Conservation (phyloP, 2,797 vertebrate genomes). For the Cirrhinus mrigala region DNA sequence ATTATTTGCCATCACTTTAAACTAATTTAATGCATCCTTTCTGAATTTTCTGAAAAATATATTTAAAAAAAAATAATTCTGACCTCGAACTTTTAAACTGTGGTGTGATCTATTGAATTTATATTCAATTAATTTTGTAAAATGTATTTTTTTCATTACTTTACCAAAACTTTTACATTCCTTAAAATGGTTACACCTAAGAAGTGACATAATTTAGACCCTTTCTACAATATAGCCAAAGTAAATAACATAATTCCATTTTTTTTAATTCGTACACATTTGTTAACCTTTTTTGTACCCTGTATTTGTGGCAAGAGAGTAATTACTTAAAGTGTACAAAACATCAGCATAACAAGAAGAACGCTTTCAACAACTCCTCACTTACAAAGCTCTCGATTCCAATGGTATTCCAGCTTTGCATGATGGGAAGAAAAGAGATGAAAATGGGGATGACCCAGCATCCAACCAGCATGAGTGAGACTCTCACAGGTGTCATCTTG, state of each 20-base stretch:
- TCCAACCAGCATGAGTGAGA: constrained; percentile 81
- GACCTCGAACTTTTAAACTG: background rate
- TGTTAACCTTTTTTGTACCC: background rate
- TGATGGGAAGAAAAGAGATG: constrained; percentile 87
- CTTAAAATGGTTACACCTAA: background rate
- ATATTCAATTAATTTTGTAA: background rate
- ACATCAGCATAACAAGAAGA: constrained; percentile 7
- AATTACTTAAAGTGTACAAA: background rate
- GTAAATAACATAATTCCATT: background rate
- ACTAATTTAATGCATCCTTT: background rate
- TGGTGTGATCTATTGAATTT: background rate
- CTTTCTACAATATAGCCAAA: background rate
- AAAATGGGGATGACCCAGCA: constrained; percentile 85
- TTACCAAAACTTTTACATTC: background rate
- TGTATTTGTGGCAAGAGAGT: background rate
- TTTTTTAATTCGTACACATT: background rate
- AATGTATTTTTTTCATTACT: background rate
- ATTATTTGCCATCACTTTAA: background rate
- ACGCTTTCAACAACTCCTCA: constrained; percentile 37
- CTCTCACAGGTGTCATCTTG: constrained; percentile 84
- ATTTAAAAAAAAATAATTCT: too few relatives aligned
- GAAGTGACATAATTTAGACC: background rate
- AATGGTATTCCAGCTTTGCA: constrained; percentile 87
- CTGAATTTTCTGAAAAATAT: too few relatives aligned
- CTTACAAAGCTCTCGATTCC: constrained; percentile 85